Conservation (phyloP, 2,888 invertebrate genomes). For the Branchellion lobata region DNA sequence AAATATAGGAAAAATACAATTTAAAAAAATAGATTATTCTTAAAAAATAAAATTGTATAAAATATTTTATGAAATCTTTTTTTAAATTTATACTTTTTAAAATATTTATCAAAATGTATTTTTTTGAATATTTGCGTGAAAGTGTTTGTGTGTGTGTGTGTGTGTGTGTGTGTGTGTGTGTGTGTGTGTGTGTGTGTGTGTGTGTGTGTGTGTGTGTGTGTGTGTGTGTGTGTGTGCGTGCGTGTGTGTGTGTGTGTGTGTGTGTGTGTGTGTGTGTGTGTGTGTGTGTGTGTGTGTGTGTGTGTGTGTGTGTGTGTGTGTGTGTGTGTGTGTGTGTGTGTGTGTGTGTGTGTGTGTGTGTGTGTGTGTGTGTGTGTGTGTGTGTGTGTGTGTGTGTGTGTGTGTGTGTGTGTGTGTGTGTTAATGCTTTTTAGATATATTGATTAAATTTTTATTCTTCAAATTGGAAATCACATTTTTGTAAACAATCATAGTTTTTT, state of each 20-base stretch:
- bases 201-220: slow-evolving; percentile 9
- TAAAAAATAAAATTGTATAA: no score
- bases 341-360: slow-evolving; percentile 26
- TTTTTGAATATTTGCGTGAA: no score
- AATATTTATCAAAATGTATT: no score
- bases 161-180: no score
- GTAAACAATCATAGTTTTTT: no score
- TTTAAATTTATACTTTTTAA: no score
- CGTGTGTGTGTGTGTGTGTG: slow-evolving; percentile 7
- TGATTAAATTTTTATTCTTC: no score
- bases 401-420: neutral
- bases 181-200: neutral
- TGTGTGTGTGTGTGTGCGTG: slow-evolving; percentile 9
- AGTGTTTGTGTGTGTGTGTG: no score
- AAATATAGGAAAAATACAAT: no score
- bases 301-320: slow-evolving; percentile 13
- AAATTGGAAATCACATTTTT: no score
- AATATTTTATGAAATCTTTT: no score
- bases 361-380: slow-evolving; percentile 16
- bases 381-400: neutral
- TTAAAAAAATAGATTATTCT: no score
- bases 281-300: slow-evolving; percentile 12
- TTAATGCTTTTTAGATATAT: neutral
- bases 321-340: slow-evolving; percentile 16
- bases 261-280: slow-evolving; percentile 13